Evolutionary conservation across 2,113 vertebrate genomes (phyloP).

Genomic region (Syngnathus typhle): DNA sequence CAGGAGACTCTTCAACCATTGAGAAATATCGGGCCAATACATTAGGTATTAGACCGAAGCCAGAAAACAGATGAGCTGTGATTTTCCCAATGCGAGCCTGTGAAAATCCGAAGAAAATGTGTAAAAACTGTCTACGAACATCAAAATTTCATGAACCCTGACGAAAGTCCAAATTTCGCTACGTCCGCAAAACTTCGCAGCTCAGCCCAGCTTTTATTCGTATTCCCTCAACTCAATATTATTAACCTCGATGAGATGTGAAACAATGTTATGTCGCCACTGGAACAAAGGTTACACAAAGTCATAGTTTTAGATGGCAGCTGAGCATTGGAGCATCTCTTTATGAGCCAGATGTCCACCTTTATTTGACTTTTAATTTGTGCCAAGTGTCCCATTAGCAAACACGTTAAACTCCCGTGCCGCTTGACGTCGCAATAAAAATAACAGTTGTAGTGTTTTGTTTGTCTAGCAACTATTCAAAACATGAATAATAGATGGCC

Average conservation of each 20-base stretch:
- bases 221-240: no score
- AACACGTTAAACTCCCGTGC: neutral
- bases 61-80: neutral
- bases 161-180: no score
- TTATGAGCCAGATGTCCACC: slow-evolving; percentile 6
- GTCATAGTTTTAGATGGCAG: neutral
- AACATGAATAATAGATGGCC: slow-evolving; percentile 17
- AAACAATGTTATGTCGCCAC: neutral
- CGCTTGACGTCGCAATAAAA: slow-evolving; percentile 6
- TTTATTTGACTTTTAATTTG: slow-evolving; percentile 2
- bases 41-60: neutral
- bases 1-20: neutral
- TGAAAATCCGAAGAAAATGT: no score
- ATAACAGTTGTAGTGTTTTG: neutral
- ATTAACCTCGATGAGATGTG: neutral
- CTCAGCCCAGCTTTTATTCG: no score
- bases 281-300: neutral
- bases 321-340: neutral
- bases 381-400: neutral
- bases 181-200: no score
- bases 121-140: no score
- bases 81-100: no score
- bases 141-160: no score
- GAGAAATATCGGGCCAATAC: neutral
- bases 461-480: neutral